Evolutionary conservation across 2,797 vertebrate species (phyloP).

Genomic region (Rachycentron canadum): DNA sequence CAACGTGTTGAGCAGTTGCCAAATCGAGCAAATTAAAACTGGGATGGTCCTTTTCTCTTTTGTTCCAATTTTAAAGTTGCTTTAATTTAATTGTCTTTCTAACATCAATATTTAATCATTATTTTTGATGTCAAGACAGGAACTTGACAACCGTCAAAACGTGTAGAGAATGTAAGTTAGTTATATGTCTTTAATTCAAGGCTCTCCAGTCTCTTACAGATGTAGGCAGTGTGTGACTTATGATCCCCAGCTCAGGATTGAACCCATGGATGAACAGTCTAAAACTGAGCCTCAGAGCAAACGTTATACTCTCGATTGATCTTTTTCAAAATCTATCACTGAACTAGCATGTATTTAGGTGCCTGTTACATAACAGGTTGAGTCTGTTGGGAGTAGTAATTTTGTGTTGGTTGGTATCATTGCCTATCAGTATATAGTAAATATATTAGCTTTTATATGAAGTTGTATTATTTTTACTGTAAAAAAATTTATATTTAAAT

Average conservation of each 20-base stretch:
- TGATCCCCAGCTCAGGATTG: neutral
- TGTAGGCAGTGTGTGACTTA: neutral
- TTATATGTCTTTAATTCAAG: neutral
- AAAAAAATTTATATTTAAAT: too few relatives aligned
- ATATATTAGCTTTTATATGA: neutral
- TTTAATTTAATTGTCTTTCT: constrained; percentile 37
- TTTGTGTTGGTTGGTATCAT: neutral
- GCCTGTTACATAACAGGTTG: neutral
- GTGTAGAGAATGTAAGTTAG: neutral
- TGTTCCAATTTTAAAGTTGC: constrained; percentile 23
- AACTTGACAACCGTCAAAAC: constrained; percentile 5
- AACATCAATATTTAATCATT: constrained; percentile 12
- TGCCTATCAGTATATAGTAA: neutral
- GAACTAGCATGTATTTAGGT: neutral
- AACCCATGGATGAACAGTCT: neutral
- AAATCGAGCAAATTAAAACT: constrained; percentile 38
- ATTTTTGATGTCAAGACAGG: neutral
- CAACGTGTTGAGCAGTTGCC: constrained; percentile 46
- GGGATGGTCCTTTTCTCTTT: constrained; percentile 29
- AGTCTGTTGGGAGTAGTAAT: neutral
- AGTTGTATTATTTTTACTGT: neutral
- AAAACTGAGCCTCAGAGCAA: neutral
- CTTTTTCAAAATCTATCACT: constrained; percentile 4
- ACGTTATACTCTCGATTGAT: neutral
- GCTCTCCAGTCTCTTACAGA: neutral